phyloP scores from a whole-genome alignment of 2,888 invertebrate genomes.

The Platypus cylindrus region DNA sequence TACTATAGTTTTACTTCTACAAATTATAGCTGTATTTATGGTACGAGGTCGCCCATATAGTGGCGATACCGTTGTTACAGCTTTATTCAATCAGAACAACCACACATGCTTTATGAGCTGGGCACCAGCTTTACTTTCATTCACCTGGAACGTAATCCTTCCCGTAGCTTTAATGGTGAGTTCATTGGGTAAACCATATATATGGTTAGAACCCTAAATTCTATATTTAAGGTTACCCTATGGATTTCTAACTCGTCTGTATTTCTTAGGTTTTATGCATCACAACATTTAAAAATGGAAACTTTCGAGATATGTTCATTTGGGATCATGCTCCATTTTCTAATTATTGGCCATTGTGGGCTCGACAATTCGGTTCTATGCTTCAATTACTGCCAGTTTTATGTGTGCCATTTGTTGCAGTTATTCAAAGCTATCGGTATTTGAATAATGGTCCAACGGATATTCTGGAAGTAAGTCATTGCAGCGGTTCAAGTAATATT shows the following conservation, averaged over 20 bases:
- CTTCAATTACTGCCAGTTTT: slow-evolving; percentile 67
- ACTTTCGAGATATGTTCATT: slow-evolving; percentile 52
- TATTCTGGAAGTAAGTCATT: slow-evolving; percentile 63
- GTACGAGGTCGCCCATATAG: slow-evolving; percentile 78
- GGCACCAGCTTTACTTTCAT: slow-evolving; percentile 60
- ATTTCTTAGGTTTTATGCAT: slow-evolving; percentile 47
- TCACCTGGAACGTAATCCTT: slow-evolving; percentile 79
- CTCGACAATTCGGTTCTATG: slow-evolving; percentile 61
- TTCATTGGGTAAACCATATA: too few species aligned
- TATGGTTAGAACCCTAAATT: not conserved
- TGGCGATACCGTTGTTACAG: slow-evolving; percentile 57
- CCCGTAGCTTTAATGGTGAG: slow-evolving; percentile 70
- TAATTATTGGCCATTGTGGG: slow-evolving; percentile 73
- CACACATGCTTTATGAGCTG: slow-evolving; percentile 39
- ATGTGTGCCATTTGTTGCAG: slow-evolving; percentile 57
- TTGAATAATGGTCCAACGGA: slow-evolving; percentile 74
- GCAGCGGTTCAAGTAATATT: not conserved
- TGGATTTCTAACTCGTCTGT: slow-evolving; percentile 1
- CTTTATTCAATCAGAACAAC: slow-evolving; percentile 40
- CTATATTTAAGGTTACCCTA: not conserved
- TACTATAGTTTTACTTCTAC: slow-evolving; percentile 60
- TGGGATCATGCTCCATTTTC: slow-evolving; percentile 46
- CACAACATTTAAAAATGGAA: slow-evolving; percentile 57
- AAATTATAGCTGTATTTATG: slow-evolving; percentile 72
- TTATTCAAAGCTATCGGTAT: slow-evolving; percentile 63